A percentile compares a stretch with the other conserved stretches of the same genome.
Evolutionary conservation across 2,113 vertebrate species (phyloP).

Genomic region (Eretmochelys imbricata): DNA sequence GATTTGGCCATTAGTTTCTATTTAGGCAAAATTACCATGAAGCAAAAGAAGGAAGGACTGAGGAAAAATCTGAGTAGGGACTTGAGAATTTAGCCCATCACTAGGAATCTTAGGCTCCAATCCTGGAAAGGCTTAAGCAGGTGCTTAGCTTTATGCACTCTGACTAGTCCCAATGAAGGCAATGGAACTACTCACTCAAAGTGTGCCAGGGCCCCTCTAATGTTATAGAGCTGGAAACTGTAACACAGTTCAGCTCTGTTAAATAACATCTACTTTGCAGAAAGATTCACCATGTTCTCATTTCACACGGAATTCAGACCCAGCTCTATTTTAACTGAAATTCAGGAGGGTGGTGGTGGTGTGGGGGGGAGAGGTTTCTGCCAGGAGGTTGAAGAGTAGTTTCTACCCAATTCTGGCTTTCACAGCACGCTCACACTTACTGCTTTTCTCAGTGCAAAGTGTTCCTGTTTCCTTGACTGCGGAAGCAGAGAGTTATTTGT

Average conservation of each 20-base stretch:
- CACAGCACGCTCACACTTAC: background rate
- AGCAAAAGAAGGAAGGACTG: background rate
- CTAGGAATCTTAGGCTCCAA: background rate
- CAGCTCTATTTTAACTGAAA: background rate
- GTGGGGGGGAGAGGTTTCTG: too few relatives aligned
- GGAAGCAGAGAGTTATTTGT: background rate
- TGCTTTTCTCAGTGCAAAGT: background rate
- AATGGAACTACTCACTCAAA: background rate
- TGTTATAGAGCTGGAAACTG: background rate
- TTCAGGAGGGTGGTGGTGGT: background rate
- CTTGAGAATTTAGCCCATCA: background rate
- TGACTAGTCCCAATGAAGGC: background rate
- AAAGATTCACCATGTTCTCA: background rate
- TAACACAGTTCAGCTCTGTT: background rate
- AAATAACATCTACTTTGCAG: background rate
- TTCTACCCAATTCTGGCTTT: background rate
- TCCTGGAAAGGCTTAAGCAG: background rate
- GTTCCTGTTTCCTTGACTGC: background rate
- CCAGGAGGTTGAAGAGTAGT: fast-evolving
- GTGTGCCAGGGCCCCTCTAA: background rate
- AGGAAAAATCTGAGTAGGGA: background rate
- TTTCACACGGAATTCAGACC: background rate
- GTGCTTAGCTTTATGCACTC: background rate
- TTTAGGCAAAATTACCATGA: background rate
- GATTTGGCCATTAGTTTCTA: background rate